Base-by-base conservation (phyloP, 2,888 invertebrate species). In the Automeris io region DNA sequence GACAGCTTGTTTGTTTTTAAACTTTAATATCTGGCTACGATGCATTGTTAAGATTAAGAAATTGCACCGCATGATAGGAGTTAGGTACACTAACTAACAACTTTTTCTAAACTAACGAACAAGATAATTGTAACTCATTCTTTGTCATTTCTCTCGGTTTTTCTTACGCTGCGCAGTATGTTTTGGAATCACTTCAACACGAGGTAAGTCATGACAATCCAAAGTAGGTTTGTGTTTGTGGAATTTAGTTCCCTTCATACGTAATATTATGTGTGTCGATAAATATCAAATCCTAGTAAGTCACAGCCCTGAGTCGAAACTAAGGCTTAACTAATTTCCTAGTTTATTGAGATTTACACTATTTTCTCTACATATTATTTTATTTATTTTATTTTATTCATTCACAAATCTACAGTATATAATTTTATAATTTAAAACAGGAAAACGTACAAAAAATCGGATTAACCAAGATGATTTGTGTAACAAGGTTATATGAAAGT, bases 131-230 rank as follows among this genome's bases (percentile, higher is more conserved):
- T 70, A 65, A 81, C 71, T 80, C 61, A 79, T 80, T 77, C 66
- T 80, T 82, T 90, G 87, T 88, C 80, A 86, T 90, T 90, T 90
- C 89, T 90, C 82, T 89, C 90, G 91, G 89, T 91, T 89, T 55
- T 88, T 88, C 89, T 89, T 88, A 90, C 91, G 93, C 93, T 92
- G 92, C 93, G 90, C 94, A 97, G 96, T 95, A 94, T 96, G 91
- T 96, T 96, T 93, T 96, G 96, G 97, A 96, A 95, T 92, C 95
- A 96, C 94, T 96, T 97, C 95, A 96, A 96, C 88, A 94, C 95
- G 91, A 96, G 97, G 97, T 97, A 96, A 96, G 96, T 91, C 48
- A 66, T 74, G 61, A 67, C 57, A 54, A 64, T 56, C 55, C 49
- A 63, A 66, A 47, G 57, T 71, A 70, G 71, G 70, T 66, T 64